Evolutionary conservation across 2,797 vertebrate species (phyloP).

Genomic region (Characodon lateralis): DNA sequence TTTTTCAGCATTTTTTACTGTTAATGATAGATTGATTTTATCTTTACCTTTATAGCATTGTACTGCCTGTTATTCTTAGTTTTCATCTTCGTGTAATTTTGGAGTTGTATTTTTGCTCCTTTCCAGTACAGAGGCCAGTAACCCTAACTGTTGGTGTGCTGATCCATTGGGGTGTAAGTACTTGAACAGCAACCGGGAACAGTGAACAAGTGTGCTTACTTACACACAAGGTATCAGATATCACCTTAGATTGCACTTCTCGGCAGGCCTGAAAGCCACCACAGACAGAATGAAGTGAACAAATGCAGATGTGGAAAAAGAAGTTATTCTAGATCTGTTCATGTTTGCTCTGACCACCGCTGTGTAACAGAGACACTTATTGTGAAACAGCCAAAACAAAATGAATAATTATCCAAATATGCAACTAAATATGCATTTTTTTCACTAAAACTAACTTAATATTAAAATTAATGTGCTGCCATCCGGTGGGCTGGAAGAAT

Average conservation of each 20-base stretch:
- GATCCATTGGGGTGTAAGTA: constrained; percentile 51
- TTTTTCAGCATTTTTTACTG: too few relatives aligned
- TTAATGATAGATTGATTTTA: too few relatives aligned
- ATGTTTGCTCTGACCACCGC: not conserved
- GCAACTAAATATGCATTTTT: not conserved
- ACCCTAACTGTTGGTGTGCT: constrained; percentile 46
- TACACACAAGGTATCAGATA: constrained; percentile 53
- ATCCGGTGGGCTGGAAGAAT: not conserved
- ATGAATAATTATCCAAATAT: not conserved
- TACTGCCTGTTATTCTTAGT: not conserved
- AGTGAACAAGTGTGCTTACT: constrained; percentile 42
- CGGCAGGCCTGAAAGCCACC: constrained; percentile 17
- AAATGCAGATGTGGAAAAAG: constrained; percentile 42
- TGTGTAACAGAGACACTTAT: not conserved
- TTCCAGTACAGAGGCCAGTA: constrained; percentile 28
- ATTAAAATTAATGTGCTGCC: not conserved
- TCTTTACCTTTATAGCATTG: too few relatives aligned
- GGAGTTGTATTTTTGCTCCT: constrained; percentile 22
- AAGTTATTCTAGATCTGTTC: constrained; percentile 8
- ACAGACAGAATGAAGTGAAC: constrained; percentile 27
- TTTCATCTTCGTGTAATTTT: constrained; percentile 20
- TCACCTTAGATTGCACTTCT: constrained; percentile 38
- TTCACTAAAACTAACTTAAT: not conserved
- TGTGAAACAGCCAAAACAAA: not conserved
- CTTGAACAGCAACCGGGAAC: constrained; percentile 60